Evolutionary conservation across 2,888 invertebrate species (phyloP), one percentile per base, ranked within the genome.

Genomic region (Cantharis flavilabris): DNA sequence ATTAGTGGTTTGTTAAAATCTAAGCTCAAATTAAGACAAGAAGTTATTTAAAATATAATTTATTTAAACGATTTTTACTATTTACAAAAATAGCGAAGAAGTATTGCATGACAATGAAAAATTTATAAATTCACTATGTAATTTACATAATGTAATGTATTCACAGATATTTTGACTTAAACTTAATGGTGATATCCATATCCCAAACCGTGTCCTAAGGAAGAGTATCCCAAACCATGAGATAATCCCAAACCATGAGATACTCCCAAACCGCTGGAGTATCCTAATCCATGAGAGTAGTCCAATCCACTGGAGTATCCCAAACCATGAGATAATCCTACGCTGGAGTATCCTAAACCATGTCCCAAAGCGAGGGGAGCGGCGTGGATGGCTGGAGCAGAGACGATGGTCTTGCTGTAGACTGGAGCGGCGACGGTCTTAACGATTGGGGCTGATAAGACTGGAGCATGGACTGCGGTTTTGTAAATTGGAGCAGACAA

Each of bases 391-490:
- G 79, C 76, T 14, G 78, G 71, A 33, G 76, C 76, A 30, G 79
- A 62, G 14, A 75, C 74, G 13, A 76, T 49, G 69, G 79, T 74
- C 9, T 79, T 76, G 67, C 76, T 26, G 72, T 79, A 28, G 18
- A 79, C 77, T 18, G 81, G 80, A 49, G 81, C 80, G 28, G 80
- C 71, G 18, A 79, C 77, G 62, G 80, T 74, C 62, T 80, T 80
- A 18, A 79, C 28, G 26, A 76, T 67, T 13, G 80, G 79, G 16
- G 79, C 77, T 3, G 78, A 76, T 62, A 74, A 49, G 26, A 78
- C 67, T 28, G 76, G 77, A 28, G 69, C 73, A 13, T 74, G 65
- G 9, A 49, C 65, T 23, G 65, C 23, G 9, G 65, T 9, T n/a
- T 20, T 26, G 20, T 23, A 67, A 76, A 70, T 74, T 74, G 67